Base-by-base conservation (phyloP, 2,888 invertebrate genomes). In the Altica lythri region DNA sequence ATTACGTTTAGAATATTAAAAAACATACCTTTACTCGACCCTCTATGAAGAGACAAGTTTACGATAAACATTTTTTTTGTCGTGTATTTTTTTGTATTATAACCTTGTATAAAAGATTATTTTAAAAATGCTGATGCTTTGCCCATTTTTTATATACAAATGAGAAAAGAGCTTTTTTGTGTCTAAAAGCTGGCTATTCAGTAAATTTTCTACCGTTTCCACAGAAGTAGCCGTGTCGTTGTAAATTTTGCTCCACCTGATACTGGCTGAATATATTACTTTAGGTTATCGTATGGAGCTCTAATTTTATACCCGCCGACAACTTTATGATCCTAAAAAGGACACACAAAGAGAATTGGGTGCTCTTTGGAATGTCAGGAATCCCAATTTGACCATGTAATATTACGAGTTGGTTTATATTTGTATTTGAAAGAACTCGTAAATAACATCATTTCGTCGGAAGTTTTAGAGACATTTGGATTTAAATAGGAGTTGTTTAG, bases 201-300 rank as follows among this genome's bases (percentile, higher is more conserved):
- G 40, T 40, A 40, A 40, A 40, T 40, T 35, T 13, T 35, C 35
- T 16, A 16, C 9, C 17, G n/a, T 17, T 40, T 37, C 17, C 22
- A 40, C 25, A 34, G 12, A 14, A 34, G 34, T 16, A 34, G 34
- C 34, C 14, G 12, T n/a, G n/a, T 25, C 40, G 40, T 14, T 40
- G 19, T 45, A 45, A 45, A 45, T 45, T 30, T 17, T 45, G 32
- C 19, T 9, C 32, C 45, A 45, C 32, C 32, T 45, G 30, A 45
- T 45, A 30, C 45, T 45, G 45, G 32, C 45, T 18, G 45, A 45
- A 45, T 45, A 45, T 45, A 45, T 45, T 45, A 45, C 45, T 19
- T 32, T 19, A 34, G 45, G 45, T 45, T 45, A 45, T 45, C 45
- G 45, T 32, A 2, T 42, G 19, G 16, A 19, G 45, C 32, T 45